Evolutionary conservation across 2,113 vertebrate genomes (phyloP).

Genomic region (Kryptolebias marmoratus): DNA sequence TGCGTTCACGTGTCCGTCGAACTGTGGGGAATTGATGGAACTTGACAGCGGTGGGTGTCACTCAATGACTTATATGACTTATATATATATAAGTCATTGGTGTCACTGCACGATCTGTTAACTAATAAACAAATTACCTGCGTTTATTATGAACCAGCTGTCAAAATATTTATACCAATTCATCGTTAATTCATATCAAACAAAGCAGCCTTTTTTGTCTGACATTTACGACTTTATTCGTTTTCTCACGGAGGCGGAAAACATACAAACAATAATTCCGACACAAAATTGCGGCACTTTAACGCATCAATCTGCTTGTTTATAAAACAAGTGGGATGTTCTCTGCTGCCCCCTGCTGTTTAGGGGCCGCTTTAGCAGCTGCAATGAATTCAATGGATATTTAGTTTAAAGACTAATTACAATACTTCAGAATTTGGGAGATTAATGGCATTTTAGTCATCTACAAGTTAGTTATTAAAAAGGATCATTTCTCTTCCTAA

Average conservation of each 20-base stretch:
- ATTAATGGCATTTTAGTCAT: not conserved
- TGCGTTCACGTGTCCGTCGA: slow-evolving; percentile 25
- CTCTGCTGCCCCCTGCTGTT: slow-evolving; percentile 35
- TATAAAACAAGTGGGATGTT: not conserved
- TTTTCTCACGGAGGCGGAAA: too few species aligned
- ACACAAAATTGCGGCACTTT: not conserved
- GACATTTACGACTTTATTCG: too few species aligned
- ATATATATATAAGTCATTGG: too few species aligned
- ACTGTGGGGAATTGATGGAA: not conserved
- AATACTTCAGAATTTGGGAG: not conserved
- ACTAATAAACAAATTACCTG: too few species aligned
- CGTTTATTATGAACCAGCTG: not conserved
- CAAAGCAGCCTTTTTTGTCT: too few species aligned
- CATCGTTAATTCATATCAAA: too few species aligned
- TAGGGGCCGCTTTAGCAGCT: not conserved
- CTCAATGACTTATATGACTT: too few species aligned
- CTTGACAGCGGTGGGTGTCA: too few species aligned
- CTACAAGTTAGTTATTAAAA: too few species aligned
- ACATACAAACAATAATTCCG: not conserved
- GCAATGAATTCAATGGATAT: not conserved
- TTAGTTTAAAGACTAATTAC: not conserved
- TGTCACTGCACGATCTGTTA: too few species aligned
- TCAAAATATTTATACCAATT: too few species aligned
- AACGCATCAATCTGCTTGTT: not conserved
- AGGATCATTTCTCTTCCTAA: too few species aligned